Conservation (phyloP, 2,888 invertebrate genomes). For the Lithophane ornitopus region DNA sequence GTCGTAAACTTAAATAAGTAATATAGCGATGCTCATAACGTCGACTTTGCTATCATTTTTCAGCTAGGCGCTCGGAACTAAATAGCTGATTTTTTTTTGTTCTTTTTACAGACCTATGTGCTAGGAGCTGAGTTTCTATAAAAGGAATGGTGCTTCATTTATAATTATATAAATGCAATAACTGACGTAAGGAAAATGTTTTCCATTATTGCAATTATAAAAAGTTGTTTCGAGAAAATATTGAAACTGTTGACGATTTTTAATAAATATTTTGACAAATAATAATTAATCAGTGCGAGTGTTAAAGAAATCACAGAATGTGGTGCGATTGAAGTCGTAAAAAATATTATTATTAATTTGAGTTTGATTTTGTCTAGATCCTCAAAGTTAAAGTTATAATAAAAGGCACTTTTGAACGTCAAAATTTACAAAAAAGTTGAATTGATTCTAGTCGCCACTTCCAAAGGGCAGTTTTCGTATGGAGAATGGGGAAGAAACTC, state of each 20-base stretch:
- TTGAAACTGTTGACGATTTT: neutral
- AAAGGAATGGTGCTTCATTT: neutral
- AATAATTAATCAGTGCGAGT: no score
- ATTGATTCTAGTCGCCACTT: no score
- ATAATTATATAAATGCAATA: neutral
- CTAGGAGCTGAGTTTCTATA: neutral
- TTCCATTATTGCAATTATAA: neutral
- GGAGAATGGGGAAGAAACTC: no score
- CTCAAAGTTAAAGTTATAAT: no score
- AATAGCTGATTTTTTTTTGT: constrained; percentile 15
- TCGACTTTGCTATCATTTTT: constrained; percentile 52
- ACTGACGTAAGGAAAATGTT: neutral
- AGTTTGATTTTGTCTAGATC: neutral
- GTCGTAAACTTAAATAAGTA: constrained; percentile 39
- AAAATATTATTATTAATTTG: neutral
- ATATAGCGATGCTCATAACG: constrained; percentile 41
- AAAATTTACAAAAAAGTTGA: no score
- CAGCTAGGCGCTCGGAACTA: constrained; percentile 46
- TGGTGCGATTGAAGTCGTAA: neutral
- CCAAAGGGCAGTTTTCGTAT: no score
- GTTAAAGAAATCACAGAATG: neutral
- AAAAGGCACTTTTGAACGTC: no score
- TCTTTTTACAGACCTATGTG: neutral
- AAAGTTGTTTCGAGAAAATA: neutral
- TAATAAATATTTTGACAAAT: neutral